Evolutionary conservation across 2,888 invertebrate genomes (phyloP).

Genomic region (Liposcelis brunnea): DNA sequence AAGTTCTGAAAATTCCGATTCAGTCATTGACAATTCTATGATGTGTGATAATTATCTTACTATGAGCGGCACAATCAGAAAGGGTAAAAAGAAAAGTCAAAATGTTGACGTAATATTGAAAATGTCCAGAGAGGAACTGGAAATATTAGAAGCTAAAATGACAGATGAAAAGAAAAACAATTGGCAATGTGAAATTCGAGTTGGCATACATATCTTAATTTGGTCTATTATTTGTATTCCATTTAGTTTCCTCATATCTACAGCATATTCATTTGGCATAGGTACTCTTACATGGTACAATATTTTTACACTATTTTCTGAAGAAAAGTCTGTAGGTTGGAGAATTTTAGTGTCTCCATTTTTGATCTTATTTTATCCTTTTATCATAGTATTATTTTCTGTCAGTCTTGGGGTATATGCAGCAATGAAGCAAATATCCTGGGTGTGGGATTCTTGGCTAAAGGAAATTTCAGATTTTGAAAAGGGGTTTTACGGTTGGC

Average conservation of each 20-base stretch:
- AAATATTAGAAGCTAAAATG: conserved; percentile 45
- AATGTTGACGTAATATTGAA: conserved; percentile 53
- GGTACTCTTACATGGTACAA: conserved; percentile 65
- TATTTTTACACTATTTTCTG: conserved; percentile 48
- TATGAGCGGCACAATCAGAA: conserved; percentile 54
- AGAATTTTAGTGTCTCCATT: conserved; percentile 46
- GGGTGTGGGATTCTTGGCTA: conserved; percentile 48
- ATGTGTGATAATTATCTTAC: conserved; percentile 45
- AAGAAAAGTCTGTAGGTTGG: conserved; percentile 43
- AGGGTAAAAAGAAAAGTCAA: conserved; percentile 53
- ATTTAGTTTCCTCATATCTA: conserved; percentile 42
- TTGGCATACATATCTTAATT: conserved; percentile 46
- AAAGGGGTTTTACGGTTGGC: conserved; percentile 64
- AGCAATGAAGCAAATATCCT: conserved; percentile 47
- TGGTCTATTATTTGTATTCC: conserved; percentile 47
- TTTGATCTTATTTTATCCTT: conserved; percentile 48
- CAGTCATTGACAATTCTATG: conserved; percentile 34
- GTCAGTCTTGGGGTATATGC: conserved; percentile 48
- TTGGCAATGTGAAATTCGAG: conserved; percentile 32
- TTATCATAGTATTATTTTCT: conserved; percentile 46
- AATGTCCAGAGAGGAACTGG: conserved; percentile 51
- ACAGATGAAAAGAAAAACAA: conserved; percentile 39
- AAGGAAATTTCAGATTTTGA: conserved; percentile 55
- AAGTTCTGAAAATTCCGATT: conserved; percentile 32
- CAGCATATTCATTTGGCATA: conserved; percentile 51